Evolutionary conservation across 2,888 invertebrate genomes (phyloP).

Genomic region (Stenoptilia bipunctidactyla): DNA sequence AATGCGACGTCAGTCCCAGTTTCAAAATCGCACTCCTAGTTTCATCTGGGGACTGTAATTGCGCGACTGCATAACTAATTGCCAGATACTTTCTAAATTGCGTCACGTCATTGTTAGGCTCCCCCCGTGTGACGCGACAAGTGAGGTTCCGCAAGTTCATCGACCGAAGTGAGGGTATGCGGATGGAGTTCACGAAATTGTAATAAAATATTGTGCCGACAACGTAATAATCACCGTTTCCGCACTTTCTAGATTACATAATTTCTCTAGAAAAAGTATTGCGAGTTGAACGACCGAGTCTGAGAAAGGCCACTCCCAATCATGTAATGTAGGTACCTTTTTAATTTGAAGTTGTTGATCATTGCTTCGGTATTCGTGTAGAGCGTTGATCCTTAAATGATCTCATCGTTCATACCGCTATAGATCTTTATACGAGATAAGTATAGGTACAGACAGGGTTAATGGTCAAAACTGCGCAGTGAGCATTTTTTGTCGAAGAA

Average conservation of each 20-base stretch:
- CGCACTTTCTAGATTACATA: constrained; percentile 66
- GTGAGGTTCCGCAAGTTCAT: constrained; percentile 65
- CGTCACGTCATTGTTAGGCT: constrained; percentile 38
- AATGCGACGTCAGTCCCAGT: constrained; percentile 32
- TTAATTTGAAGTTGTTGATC: constrained; percentile 42
- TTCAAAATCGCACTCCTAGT: constrained; percentile 34
- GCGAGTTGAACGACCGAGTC: constrained; percentile 51
- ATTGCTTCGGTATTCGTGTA: constrained; percentile 47
- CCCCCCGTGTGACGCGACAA: constrained; percentile 46
- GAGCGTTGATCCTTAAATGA: constrained; percentile 65
- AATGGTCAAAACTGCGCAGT: constrained; percentile 10
- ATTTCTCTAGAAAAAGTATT: constrained; percentile 39
- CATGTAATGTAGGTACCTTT: constrained; percentile 12
- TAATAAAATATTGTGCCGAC: constrained; percentile 51
- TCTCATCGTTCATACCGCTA: constrained; percentile 44
- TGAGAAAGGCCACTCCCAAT: constrained; percentile 29
- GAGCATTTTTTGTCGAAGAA: constrained; percentile 1
- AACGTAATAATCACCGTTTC: constrained; percentile 51
- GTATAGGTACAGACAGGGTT: constrained; percentile 10
- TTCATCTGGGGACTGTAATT: constrained; percentile 24
- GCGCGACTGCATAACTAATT: constrained; percentile 20
- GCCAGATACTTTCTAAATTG: constrained; percentile 42
- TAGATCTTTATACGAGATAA: constrained; percentile 22
- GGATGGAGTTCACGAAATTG: constrained; percentile 40
- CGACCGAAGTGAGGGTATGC: constrained; percentile 45